These are phyloP conservation scores for Empidonax traillii DNA, from an alignment of 2,113 vertebrate genomes.

Conservation along the genomic window DNA sequence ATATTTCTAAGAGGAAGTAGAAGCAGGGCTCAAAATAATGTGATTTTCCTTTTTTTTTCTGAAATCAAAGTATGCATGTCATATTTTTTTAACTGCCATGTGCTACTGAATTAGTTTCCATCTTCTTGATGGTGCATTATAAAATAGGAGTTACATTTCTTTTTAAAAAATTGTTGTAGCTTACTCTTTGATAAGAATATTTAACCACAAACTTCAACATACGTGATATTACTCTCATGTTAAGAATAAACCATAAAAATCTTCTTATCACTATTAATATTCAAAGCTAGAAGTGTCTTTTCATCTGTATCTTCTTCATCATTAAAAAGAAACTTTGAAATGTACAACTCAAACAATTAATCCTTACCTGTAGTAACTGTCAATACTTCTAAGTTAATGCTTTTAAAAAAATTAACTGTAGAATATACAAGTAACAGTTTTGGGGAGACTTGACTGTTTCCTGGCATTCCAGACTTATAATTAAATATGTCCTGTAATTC, in stretches of 20 bases:
- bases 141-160: background rate
- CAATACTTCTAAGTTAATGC: background rate
- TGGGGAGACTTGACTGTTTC: background rate
- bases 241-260: background rate
- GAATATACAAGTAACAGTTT: background rate
- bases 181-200: background rate
- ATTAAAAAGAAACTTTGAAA: background rate
- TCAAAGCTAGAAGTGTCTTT: background rate
- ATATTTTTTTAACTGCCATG: background rate
- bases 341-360: background rate
- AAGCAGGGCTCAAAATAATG: background rate
- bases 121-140: background rate
- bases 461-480: background rate
- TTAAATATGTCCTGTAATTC: background rate
- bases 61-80: background rate
- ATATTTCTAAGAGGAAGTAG: background rate
- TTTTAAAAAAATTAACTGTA: background rate
- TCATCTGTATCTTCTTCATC: background rate
- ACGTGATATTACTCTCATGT: background rate
- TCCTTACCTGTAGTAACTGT: background rate
- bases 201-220: background rate
- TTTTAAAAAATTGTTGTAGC: background rate
- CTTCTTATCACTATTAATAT: background rate
- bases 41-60: background rate
- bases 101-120: background rate